A percentile compares a stretch with the other conserved stretches of the same genome.
Evolutionary conservation across 2,113 vertebrate genomes (phyloP).

Genomic region (Tonatia bakeri): DNA sequence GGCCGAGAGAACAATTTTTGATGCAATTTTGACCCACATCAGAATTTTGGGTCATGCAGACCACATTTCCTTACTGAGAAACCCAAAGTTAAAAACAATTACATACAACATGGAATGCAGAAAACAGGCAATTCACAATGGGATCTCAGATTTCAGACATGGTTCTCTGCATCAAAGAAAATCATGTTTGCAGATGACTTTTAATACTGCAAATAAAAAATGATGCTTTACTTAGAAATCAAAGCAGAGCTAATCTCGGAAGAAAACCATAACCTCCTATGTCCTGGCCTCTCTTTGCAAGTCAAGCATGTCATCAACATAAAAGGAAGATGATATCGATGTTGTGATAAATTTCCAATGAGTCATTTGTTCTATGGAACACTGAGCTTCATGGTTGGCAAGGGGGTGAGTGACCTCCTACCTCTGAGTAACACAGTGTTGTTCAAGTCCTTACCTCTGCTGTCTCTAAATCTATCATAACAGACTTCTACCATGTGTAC

Average conservation of each 20-base stretch:
- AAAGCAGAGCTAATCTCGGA: background rate
- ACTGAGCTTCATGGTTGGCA: no score
- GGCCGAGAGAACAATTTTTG: conserved; percentile 78
- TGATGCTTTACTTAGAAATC: background rate
- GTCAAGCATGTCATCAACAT: background rate
- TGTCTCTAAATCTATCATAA: background rate
- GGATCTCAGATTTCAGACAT: background rate
- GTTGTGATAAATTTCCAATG: no score
- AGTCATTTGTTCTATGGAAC: background rate
- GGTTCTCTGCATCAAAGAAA: background rate
- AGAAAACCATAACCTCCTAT: background rate
- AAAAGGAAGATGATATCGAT: background rate
- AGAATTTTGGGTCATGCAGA: conserved; percentile 60
- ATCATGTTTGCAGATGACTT: background rate
- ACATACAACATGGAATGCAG: background rate
- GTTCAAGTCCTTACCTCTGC: background rate
- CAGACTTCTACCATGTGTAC: background rate
- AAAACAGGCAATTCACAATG: background rate
- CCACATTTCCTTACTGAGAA: conserved; percentile 63
- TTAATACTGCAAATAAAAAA: background rate
- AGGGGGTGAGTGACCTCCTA: accelerated
- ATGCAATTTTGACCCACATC: no score
- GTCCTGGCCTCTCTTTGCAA: background rate
- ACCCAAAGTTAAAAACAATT: conserved; percentile 46
- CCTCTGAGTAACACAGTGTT: background rate